Base-by-base conservation (phyloP, 2,113 vertebrate species). In the Burhinus bistriatus region DNA sequence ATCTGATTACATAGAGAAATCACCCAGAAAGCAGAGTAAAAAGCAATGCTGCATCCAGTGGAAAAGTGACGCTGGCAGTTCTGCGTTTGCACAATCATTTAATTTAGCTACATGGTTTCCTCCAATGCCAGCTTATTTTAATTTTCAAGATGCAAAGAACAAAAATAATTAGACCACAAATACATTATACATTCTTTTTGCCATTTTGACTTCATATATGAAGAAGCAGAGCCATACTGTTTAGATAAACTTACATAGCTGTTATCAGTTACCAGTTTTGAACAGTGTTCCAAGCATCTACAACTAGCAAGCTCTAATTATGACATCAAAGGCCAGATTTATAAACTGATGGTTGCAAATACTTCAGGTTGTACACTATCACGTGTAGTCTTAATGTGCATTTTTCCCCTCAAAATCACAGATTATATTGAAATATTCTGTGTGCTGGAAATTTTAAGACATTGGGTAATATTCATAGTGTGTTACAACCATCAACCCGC, bases 101-200 rank as follows among this genome's bases (percentile, higher is more conserved):
- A 36, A 44, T 36, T 54, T 16, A 68, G 18, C 55, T 45, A 40
- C 13, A 5, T 7, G 5, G 29, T 12, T 76, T 68, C 23, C 32
- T 32, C n/a, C 32, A 44, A 5, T 3, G 8, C 3, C 59, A 52
- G 12, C 2, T 72, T 12, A 1, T 76, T 72, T 29, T 54, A 0
- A 89, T 89, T 91, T 71, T 36, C 22, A 65, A 51, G 40, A 65
- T 36, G 18, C 27, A 82, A 71, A 89, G 77, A n/a, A 30, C 26
- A 78, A 66, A 77, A 75, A 19, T 6, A 55, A 65, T 5, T 44
- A 62, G n/a, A 15, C 10, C 34, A 62, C 10, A 68, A 75, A 75
- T 6, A 34, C 5, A 34, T 61, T 4, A n/a, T 3, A 30, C 13
- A 30, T 71, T 44, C 49, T 47, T 73, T 68, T 18, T 83, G 54